Evolutionary conservation across 1,140 invertebrate genomes (phyloP), one percentile per base, ranked within the genome.

Genomic region (Chrysopa pallens): DNA sequence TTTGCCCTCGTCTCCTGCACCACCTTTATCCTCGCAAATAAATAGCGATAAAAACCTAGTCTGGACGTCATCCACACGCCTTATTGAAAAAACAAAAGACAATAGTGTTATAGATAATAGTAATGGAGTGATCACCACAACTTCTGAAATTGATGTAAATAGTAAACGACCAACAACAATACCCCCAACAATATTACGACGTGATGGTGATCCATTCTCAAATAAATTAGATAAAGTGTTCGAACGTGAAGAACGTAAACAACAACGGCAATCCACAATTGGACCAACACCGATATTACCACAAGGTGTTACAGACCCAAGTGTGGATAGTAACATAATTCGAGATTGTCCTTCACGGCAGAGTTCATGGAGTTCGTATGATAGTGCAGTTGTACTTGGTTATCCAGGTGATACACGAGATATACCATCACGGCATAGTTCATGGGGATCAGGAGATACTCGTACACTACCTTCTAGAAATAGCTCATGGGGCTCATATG

Each of bases 361-460:
- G 53, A 80, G 75, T 58, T 84, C 80, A 4, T 84, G 80, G 76
- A 82, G 79, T 53, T 83, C 80, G 14, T 80, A 78, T 59, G 79
- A 84, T 58, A 82, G 78, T 55, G 78, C 79, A 11, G 74, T 80
- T 7, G 74, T 78, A 8, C 60, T 77, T 35, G 67, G 69, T 29
- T 69, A 65, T 45, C 68, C 65, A 43, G 52, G 58, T 12, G 58
- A 59, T 44, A 48, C 46, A 42, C 57, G 60, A 13, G 74, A 76
- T 43, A 58, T 61, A 27, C 67, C 77, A 2, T 83, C 80, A n/a
- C 69, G 84, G 15, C 80, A 87, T 56, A 81, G 80, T 49, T 86
- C 83, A 17, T 86, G 82, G 82, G 81, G 83, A 39, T 81, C 78
- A 5, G 74, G 73, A 29, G 78, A 82, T 55, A 74, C 72, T 43